A percentile compares a stretch with the other conserved stretches of the same genome.
Conservation (phyloP, 2,113 vertebrate species). For the Istiophorus platypterus region DNA sequence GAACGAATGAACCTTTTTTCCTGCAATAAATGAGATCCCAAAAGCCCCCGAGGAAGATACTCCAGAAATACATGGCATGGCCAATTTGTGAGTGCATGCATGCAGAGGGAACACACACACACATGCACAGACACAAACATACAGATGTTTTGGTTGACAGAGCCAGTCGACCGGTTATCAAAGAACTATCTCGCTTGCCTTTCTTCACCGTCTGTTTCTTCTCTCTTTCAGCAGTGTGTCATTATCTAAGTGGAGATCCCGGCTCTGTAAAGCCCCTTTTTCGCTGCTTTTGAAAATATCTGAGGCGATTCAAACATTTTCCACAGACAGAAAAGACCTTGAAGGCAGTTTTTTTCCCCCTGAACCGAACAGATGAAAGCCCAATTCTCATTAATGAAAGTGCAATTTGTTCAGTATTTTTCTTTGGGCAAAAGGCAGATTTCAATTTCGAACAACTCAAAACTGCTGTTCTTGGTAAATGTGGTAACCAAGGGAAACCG, state of each 20-base stretch:
- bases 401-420: conserved; percentile 1
- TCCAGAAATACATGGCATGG: conserved; percentile 69
- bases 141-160: conserved; percentile 63
- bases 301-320: conserved; percentile 11
- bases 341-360: not conserved
- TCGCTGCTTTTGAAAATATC: conserved; percentile 35
- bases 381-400: conserved; percentile 26
- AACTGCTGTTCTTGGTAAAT: conserved; percentile 43
- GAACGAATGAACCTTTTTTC: conserved; percentile 58
- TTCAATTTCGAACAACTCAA: conserved; percentile 29
- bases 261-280: not conserved
- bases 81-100: conserved; percentile 73
- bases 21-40: conserved; percentile 71
- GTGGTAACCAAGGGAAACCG: conserved; percentile 63
- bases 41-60: conserved; percentile 66
- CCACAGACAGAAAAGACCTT: conserved; percentile 3
- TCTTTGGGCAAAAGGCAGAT: conserved; percentile 26
- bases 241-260: conserved; percentile 17
- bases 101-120: conserved; percentile 36
- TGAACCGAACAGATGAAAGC: not conserved
- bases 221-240: conserved; percentile 5
- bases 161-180: conserved; percentile 61
- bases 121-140: conserved; percentile 12
- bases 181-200: conserved; percentile 17
- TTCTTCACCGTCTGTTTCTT: not conserved